phyloP scores from a whole-genome alignment of 2,113 vertebrate species.

The Dasyurus viverrinus region DNA sequence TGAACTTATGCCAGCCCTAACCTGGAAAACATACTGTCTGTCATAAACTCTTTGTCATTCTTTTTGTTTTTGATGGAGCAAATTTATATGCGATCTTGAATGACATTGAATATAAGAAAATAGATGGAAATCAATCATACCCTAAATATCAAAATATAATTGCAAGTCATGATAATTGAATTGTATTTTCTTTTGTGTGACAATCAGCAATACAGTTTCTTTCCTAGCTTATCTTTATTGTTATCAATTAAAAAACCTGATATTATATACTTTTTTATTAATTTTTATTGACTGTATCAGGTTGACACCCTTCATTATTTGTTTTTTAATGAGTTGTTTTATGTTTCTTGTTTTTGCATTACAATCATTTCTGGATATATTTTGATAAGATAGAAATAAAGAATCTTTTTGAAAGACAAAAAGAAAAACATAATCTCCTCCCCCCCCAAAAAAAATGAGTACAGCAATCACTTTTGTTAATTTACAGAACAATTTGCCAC shows the following conservation, averaged over 20 bases:
- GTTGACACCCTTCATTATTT: background rate
- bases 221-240: constrained; percentile 60
- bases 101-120: constrained; percentile 82
- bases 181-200: constrained; percentile 53
- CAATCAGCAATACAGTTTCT: constrained; percentile 61
- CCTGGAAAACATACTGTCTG: constrained; percentile 79
- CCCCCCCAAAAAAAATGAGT: no score
- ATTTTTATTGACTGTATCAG: constrained; percentile 22
- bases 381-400: background rate
- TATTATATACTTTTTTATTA: constrained; percentile 33
- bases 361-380: background rate
- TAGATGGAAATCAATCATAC: constrained; percentile 76
- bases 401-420: background rate
- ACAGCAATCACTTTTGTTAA: background rate
- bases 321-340: constrained; percentile 18
- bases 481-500: background rate
- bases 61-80: constrained; percentile 78
- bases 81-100: constrained; percentile 85
- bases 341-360: background rate
- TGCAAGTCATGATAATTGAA: constrained; percentile 70
- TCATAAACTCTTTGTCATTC: constrained; percentile 83
- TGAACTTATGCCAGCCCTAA: constrained; percentile 84
- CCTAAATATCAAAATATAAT: constrained; percentile 57
- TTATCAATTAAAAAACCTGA: constrained; percentile 45
- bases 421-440: no score